Conservation (phyloP, 2,797 vertebrate species). For the Acropternis orthonyx region DNA sequence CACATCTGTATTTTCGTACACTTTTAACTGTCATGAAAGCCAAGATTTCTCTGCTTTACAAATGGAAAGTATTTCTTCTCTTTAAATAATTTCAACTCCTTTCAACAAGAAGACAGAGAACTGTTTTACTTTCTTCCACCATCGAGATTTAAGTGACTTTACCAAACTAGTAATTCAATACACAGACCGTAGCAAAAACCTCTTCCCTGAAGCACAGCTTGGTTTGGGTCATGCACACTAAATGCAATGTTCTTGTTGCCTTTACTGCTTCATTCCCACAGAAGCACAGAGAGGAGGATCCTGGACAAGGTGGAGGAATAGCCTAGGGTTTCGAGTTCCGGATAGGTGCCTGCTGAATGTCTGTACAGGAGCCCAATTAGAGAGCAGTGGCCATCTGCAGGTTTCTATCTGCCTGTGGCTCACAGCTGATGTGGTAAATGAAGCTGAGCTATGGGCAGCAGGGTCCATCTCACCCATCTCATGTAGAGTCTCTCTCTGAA, state of each 20-base stretch:
- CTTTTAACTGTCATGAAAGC: neutral
- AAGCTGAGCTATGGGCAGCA: neutral
- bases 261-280: neutral
- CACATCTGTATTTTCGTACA: neutral
- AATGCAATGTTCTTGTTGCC: neutral
- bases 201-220: neutral
- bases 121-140: neutral
- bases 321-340: neutral
- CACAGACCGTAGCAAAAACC: neutral
- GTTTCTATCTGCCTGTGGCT: neutral
- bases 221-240: neutral
- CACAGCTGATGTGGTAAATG: neutral
- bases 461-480: neutral
- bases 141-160: neutral
- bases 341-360: neutral
- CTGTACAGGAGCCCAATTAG: neutral
- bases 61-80: neutral
- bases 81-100: neutral
- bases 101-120: neutral
- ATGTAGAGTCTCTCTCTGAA: accelerated
- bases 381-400: neutral
- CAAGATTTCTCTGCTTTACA: neutral
- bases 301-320: neutral
- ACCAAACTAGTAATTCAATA: neutral
- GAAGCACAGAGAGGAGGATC: neutral